Evolutionary conservation across 2,888 invertebrate species (phyloP).

Genomic region (Noctua janthe): DNA sequence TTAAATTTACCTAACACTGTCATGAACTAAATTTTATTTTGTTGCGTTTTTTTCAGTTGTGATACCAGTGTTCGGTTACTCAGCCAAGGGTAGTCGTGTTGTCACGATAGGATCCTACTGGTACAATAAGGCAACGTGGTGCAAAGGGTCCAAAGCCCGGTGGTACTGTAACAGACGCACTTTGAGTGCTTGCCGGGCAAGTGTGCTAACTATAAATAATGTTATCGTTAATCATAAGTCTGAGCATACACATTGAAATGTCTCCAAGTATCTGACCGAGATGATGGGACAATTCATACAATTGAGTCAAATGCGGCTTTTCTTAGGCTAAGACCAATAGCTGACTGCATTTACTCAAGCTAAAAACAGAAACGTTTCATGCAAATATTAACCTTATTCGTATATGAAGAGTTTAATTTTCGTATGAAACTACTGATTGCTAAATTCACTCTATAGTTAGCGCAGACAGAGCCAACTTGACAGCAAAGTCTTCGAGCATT

Average conservation of each 20-base stretch:
- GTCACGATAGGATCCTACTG: constrained; percentile 16
- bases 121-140: constrained; percentile 1
- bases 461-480: too few relatives aligned
- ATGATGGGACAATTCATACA: neutral
- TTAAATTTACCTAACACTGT: too few relatives aligned
- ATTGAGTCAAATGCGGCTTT: neutral
- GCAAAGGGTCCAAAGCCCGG: neutral
- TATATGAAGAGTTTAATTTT: too few relatives aligned
- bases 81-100: constrained; percentile 42
- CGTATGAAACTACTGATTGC: too few relatives aligned
- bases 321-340: too few relatives aligned
- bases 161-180: neutral
- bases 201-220: neutral
- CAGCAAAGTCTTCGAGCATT: too few relatives aligned
- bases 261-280: neutral
- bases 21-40: neutral
- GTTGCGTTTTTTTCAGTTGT: constrained; percentile 20
- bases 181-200: neutral
- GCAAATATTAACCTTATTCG: too few relatives aligned
- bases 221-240: neutral
- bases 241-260: constrained; percentile 2
- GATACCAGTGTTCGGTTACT: constrained; percentile 42
- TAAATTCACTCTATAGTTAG: too few relatives aligned
- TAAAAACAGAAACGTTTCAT: too few relatives aligned
- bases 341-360: too few relatives aligned